Conservation (phyloP, 2,888 invertebrate genomes). For the Diabrotica balteata region DNA sequence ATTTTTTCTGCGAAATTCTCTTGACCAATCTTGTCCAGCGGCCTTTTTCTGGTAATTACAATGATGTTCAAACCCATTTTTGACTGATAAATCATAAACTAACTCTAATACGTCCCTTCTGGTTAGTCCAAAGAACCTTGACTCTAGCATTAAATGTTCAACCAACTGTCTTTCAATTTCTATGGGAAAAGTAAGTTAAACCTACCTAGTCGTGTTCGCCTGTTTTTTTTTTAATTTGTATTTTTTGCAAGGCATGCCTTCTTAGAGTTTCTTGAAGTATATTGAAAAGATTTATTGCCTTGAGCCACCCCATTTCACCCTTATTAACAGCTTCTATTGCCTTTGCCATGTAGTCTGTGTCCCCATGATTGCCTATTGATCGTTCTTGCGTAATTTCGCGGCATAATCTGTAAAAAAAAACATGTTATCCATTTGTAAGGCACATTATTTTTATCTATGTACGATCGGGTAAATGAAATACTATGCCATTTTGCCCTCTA, state of each 20-base stretch:
- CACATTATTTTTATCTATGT: no score
- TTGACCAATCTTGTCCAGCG: no score
- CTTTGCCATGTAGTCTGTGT: slow-evolving; percentile 8
- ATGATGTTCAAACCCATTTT: background rate
- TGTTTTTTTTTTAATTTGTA: background rate
- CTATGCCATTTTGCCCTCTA: no score
- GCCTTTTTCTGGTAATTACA: no score
- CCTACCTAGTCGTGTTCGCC: background rate
- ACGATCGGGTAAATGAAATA: no score
- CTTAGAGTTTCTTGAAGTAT: slow-evolving; percentile 19
- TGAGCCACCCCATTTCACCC: slow-evolving; percentile 8
- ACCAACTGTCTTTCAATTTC: slow-evolving; percentile 17
- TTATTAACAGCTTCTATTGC: slow-evolving; percentile 24
- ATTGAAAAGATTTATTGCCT: background rate
- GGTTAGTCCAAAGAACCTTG: no score
- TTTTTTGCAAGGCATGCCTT: slow-evolving; percentile 7
- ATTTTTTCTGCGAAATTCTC: no score
- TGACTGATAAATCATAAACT: background rate
- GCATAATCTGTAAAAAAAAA: background rate
- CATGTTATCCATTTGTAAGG: background rate
- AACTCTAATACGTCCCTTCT: slow-evolving; percentile 1
- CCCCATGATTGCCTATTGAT: slow-evolving; percentile 25
- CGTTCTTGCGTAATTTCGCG: background rate
- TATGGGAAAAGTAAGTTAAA: slow-evolving; percentile 19
- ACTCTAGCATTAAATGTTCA: no score